Base-by-base conservation (phyloP, 2,113 vertebrate genomes). In the Etheostoma cragini region DNA sequence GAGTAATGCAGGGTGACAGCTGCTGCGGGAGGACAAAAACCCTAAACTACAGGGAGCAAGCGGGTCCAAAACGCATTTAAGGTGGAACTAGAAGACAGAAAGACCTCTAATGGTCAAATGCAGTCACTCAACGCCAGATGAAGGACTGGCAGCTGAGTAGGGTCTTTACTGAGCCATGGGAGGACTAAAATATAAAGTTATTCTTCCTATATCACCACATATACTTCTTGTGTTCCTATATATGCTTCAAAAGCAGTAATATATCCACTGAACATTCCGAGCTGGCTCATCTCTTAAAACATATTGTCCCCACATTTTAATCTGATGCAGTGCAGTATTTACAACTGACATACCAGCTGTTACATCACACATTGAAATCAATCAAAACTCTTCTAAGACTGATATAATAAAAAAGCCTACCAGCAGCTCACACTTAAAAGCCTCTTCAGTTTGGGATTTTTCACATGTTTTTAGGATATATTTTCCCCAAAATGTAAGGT, bases 1-100 rank as follows among this genome's bases (percentile, higher is more conserved):
- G 96, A 98, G 98, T 99, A 99, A 99, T 99, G 97, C 97, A 96
- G 98, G 98, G 97, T 99, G 98, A 99, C 98, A 99, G 98, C 98
- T 99, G 98, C 98, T 98, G 97, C 96, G 94, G 97, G 97, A 99
- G 97, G 97, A 98, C 97, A 98, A 97, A 96, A 87, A 97, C 87
- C 94, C 96, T 95, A 95, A 98, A 97, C 97, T 99, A 98, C 97
- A 96, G 97, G 97, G 96, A 96, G 97, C 97, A 96, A 94, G 95
- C 94, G 96, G 96, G 97, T 97, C 97, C 97, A 98, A 98, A 98
- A 98, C 91, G 94, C 94, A 95, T 96, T 98, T 97, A 98, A 97
- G 97, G 97, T 97, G 97, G 96, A 97, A 96, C 94, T 72, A 89
- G 84, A 82, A 92, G 90, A 92, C 91, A 69, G 78, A 53, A 69